These are phyloP conservation scores for Euclidia mi DNA, from an alignment of 2,888 invertebrate genomes.

Conservation along the genomic window DNA sequence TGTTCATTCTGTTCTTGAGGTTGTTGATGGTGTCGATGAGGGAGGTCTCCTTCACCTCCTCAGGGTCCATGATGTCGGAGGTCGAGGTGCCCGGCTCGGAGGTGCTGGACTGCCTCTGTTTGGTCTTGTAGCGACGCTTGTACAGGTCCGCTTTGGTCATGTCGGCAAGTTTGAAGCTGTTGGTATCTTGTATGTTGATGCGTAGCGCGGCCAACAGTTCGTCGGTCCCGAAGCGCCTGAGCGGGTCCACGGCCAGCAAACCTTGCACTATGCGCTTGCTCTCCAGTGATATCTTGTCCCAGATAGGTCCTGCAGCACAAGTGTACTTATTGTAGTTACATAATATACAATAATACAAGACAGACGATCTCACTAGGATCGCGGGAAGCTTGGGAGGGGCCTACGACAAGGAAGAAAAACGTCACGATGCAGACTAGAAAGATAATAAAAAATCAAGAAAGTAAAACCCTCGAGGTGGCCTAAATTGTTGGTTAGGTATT, in stretches of 20 bases:
- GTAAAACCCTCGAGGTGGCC: too few relatives aligned
- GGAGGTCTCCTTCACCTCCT: slow-evolving; percentile 63
- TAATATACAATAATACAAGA: too few relatives aligned
- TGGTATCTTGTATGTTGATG: slow-evolving; percentile 46
- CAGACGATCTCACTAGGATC: too few relatives aligned
- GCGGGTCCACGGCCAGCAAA: slow-evolving; percentile 94
- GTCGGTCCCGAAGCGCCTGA: slow-evolving; percentile 91
- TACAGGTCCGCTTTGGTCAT: slow-evolving; percentile 87
- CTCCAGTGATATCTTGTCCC: slow-evolving; percentile 93
- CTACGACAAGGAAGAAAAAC: too few relatives aligned
- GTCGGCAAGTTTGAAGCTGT: slow-evolving; percentile 74
- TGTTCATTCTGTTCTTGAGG: slow-evolving; percentile 76
- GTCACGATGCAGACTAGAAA: slow-evolving; percentile 1
- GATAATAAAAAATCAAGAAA: not conserved
- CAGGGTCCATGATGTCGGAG: slow-evolving; percentile 49
- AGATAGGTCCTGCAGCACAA: slow-evolving; percentile 81
- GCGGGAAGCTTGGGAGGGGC: too few relatives aligned
- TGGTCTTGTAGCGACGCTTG: slow-evolving; percentile 84
- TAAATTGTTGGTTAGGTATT: too few relatives aligned
- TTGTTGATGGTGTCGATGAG: slow-evolving; percentile 75
- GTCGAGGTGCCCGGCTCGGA: slow-evolving; percentile 70
- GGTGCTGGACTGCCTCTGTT: slow-evolving; percentile 71
- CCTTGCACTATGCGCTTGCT: slow-evolving; percentile 94
- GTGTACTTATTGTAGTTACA: too few relatives aligned
- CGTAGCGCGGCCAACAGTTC: slow-evolving; percentile 90